These are phyloP conservation scores for Cremastobaeus sp. DNA, from an alignment of 2,888 invertebrate species.

Conservation along the genomic window DNA sequence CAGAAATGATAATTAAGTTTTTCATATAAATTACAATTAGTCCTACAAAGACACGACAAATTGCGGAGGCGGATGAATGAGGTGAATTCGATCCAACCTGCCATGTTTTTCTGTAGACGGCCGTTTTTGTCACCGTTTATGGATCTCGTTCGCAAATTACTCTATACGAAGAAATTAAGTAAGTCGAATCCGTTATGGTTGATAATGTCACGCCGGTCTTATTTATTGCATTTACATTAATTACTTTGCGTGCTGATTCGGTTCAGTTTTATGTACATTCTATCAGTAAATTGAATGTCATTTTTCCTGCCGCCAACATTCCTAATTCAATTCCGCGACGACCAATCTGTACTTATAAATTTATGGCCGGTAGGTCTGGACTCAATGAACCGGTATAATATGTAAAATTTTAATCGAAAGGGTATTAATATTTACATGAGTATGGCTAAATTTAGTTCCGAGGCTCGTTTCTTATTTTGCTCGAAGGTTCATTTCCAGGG, in stretches of 20 bases:
- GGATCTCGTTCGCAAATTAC: conserved; percentile 29
- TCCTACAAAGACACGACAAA: too few species aligned
- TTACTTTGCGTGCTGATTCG: conserved; percentile 39
- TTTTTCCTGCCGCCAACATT: conserved; percentile 26
- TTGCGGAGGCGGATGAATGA: too few species aligned
- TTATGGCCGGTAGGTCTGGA: not conserved
- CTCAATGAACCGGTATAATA: too few species aligned
- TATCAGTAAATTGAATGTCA: conserved; percentile 39
- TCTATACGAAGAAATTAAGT: conserved; percentile 29
- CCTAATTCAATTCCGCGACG: conserved; percentile 11
- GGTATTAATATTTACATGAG: too few species aligned
- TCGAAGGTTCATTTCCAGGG: too few species aligned
- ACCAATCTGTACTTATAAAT: conserved; percentile 7
- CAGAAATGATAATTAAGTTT: too few species aligned
- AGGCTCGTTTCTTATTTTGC: too few species aligned
- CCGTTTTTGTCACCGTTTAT: conserved; percentile 31
- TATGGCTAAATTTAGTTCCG: too few species aligned
- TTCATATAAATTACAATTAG: too few species aligned
- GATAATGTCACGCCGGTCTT: conserved; percentile 35
- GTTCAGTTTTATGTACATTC: conserved; percentile 10
- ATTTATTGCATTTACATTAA: conserved; percentile 41
- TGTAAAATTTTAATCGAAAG: too few species aligned
- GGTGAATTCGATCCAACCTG: not conserved
- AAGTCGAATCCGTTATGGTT: conserved; percentile 40
- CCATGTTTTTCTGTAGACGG: conserved; percentile 1